Evolutionary conservation across 2,888 invertebrate genomes (phyloP), one percentile per base, ranked within the genome.

Genomic region (Salpingus planirostris): DNA sequence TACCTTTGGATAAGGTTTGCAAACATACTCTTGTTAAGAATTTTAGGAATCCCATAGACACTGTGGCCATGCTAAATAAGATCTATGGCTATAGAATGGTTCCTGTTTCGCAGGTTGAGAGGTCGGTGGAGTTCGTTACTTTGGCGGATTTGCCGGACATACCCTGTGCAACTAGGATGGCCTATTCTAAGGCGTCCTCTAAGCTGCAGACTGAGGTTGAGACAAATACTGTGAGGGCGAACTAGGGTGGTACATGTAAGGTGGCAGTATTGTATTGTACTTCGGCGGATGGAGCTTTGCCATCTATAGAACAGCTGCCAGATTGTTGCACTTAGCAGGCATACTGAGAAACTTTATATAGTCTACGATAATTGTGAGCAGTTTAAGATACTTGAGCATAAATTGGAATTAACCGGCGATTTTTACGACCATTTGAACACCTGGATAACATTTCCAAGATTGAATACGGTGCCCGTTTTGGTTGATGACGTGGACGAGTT

Each of bases 391-490:
- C 29, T 22, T 5, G 12, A 24, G 10, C 7, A n/a, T 3, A 29
- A 22, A 11, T 7, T 21, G 4, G 4, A 5, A 4, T n/a, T 21
- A 7, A 8, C 4, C n/a, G 8, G 11, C 11, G 29, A 34, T 13
- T 34, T 34, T 24, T 34, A 31, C 15, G 34, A 34, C 7, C 29
- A 34, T 11, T 2, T 31, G 18, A 21, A 34, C 12, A 29, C 24
- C 8, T 34, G 34, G 34, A 12, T 34, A 13, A 24, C 24, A 3
- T 34, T 34, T 31, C 30, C 34, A 2, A 31, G 13, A 6, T 29
- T 30, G 21, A 14, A 13, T 2, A 15, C 21, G 2, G 10, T n/a
- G 3, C 24, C 29, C 2, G 10, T 32, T 6, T 5, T 30, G 2
- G 31, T 24, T 11, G 34, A 13, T 6, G 30, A 34, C 12, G 4